These are phyloP conservation scores for Drosophila antonietae DNA, from an alignment of 2,888 invertebrate species.

Conservation along the genomic window DNA sequence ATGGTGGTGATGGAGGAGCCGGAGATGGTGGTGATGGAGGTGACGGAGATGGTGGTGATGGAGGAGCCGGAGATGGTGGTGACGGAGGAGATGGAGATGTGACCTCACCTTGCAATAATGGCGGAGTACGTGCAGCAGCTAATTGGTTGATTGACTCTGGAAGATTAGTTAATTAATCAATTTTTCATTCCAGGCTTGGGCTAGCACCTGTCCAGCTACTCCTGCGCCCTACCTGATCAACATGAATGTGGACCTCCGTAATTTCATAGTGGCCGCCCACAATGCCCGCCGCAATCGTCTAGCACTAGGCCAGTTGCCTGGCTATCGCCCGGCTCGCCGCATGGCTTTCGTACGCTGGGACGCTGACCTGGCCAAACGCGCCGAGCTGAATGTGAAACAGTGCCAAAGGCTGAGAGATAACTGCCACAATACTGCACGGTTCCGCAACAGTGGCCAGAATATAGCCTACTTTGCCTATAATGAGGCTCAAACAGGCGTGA, in stretches of 20 bases:
- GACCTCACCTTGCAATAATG: slow-evolving; percentile 51
- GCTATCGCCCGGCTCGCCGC: slow-evolving; percentile 45
- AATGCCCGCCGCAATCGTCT: slow-evolving; percentile 45
- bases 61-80: background rate
- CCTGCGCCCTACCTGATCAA: slow-evolving; percentile 34
- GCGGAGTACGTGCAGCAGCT: slow-evolving; percentile 40
- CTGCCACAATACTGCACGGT: slow-evolving; percentile 50
- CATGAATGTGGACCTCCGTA: slow-evolving; percentile 9
- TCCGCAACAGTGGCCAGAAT: slow-evolving; percentile 54
- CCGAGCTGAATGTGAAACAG: slow-evolving; percentile 53
- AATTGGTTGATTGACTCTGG: background rate
- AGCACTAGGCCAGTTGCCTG: slow-evolving; percentile 37
- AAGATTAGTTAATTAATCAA: too few relatives aligned
- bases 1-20: background rate
- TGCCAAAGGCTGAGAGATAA: slow-evolving; percentile 42
- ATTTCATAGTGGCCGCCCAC: slow-evolving; percentile 30
- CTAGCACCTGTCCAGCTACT: slow-evolving; percentile 33
- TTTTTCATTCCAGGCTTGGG: slow-evolving; percentile 30
- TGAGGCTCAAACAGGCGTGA: background rate
- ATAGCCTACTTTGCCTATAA: slow-evolving; percentile 40
- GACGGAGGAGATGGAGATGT: slow-evolving; percentile 1
- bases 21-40: too few relatives aligned
- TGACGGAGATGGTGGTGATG: background rate
- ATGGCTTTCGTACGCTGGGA: slow-evolving; percentile 59
- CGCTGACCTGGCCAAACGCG: slow-evolving; percentile 46